Base-by-base conservation (phyloP, 2,113 vertebrate genomes). In the Osmerus eperlanus region DNA sequence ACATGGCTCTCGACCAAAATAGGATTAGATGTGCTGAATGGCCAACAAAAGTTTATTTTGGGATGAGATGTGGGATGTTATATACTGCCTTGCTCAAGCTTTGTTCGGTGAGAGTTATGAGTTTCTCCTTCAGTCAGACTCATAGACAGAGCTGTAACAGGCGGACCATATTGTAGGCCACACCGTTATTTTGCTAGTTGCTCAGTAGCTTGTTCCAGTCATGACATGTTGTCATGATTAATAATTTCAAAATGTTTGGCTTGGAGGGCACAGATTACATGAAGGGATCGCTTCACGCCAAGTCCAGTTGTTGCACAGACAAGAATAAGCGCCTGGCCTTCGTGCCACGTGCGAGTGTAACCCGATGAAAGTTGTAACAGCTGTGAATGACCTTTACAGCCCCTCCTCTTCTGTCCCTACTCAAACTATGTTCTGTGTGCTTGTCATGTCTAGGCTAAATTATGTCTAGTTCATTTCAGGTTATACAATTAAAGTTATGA, bases 341-440 rank as follows among this genome's bases (percentile, higher is more conserved):
- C 68, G 47, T 60, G 28, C 72, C 68, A 23, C 36, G 52, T 25
- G 55, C 6, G 47, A 25, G 36, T 76, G 64, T 79, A 73, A 75
- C 70, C 72, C 53, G 70, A 73, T 71, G 68, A 74, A 72, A 64
- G 65, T 52, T 66, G 52, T 59, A 76, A 68, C 75, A 76, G 76
- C 76, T 78, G 64, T 71, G 52, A 75, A 62, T 53, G 53, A 78
- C 77, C 77, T 78, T 78, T 74, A 70, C 62, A 78, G 58, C 7
- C 59, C 6, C 58, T 14, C 61, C 61, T 15, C 15, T 29, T 16
- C 60, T 29, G 11, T 11, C 14, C 68, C 72, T 28, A 29, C 9
- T 21, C 11, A 51, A 67, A 74, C 72, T 41, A 74, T 63, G 29
- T 71, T 25, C 62, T 70, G 52, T 51, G 66, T 7, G 58, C 64